Conservation (phyloP, 2,888 invertebrate genomes). For the Physocephala rufipes region DNA sequence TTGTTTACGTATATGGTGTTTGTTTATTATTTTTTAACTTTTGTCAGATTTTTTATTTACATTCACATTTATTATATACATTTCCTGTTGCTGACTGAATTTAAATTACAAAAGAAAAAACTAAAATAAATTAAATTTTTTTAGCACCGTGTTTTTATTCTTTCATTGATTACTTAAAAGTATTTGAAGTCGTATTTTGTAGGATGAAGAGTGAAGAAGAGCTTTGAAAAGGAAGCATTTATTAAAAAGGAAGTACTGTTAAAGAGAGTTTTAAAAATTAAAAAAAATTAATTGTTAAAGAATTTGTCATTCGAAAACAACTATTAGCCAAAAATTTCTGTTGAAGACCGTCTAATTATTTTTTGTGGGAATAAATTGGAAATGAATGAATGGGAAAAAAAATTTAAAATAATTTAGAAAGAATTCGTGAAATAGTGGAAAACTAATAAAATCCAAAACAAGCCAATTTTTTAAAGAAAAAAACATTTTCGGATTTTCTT, state of each 20-base stretch:
- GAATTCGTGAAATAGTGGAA: no score
- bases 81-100: slow-evolving; percentile 16
- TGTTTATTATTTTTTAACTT: background rate
- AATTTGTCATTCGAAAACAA: background rate
- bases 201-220: no score
- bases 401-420: background rate
- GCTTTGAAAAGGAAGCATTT: no score
- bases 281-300: background rate
- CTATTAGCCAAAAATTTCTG: background rate
- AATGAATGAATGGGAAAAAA: no score
- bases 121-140: slow-evolving; percentile 26
- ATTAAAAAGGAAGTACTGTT: no score
- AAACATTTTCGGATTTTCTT: slow-evolving; percentile 20
- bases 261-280: background rate
- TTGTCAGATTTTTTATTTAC: background rate
- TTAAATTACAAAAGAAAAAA: slow-evolving; percentile 19
- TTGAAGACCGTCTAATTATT: background rate
- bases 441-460: no score
- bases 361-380: no score
- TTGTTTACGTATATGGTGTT: slow-evolving; percentile 35
- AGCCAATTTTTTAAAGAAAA: slow-evolving; percentile 24
- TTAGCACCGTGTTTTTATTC: slow-evolving; percentile 31
- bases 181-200: no score
- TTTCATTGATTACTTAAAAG: background rate
- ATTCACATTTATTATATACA: slow-evolving; percentile 10